Conservation (phyloP, 2,113 vertebrate species). For the Dolichotis patagonum region DNA sequence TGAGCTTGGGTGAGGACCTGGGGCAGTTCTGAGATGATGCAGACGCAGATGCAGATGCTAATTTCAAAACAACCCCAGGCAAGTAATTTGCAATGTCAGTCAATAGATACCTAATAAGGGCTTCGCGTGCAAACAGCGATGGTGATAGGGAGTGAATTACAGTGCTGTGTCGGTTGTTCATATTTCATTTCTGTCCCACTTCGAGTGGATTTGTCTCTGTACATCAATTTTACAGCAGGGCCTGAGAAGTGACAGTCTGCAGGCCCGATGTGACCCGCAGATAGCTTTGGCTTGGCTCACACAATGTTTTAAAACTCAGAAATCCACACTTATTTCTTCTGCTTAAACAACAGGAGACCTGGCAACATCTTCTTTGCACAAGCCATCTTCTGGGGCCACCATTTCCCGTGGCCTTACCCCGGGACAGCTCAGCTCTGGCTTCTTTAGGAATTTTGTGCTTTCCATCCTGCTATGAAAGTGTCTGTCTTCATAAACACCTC, state of each 20-base stretch:
- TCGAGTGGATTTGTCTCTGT: background rate
- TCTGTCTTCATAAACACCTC: background rate
- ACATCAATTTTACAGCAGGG: background rate
- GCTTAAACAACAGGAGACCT: slow-evolving; percentile 5
- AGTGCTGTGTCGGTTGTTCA: background rate
- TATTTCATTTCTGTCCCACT: background rate
- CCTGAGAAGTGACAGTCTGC: background rate
- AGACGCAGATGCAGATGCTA: background rate
- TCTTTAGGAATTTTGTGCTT: background rate
- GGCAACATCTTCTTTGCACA: background rate
- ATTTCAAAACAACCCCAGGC: slow-evolving; percentile 12
- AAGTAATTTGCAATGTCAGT: background rate
- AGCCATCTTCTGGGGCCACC: background rate
- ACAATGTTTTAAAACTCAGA: slow-evolving; percentile 36
- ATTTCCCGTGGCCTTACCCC: background rate
- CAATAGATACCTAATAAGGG: background rate
- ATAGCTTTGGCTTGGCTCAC: slow-evolving; percentile 38
- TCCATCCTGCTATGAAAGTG: background rate
- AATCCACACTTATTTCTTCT: slow-evolving; percentile 3
- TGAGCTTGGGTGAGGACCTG: slow-evolving; percentile 25
- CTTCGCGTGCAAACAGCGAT: background rate
- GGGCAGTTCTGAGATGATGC: background rate
- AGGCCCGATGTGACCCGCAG: background rate
- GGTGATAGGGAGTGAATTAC: background rate
- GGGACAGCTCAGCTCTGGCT: background rate